A percentile compares a stretch with the other conserved stretches of the same genome.
phyloP scores from a whole-genome alignment of 2,888 invertebrate genomes.

The Diaprepes abbreviatus region DNA sequence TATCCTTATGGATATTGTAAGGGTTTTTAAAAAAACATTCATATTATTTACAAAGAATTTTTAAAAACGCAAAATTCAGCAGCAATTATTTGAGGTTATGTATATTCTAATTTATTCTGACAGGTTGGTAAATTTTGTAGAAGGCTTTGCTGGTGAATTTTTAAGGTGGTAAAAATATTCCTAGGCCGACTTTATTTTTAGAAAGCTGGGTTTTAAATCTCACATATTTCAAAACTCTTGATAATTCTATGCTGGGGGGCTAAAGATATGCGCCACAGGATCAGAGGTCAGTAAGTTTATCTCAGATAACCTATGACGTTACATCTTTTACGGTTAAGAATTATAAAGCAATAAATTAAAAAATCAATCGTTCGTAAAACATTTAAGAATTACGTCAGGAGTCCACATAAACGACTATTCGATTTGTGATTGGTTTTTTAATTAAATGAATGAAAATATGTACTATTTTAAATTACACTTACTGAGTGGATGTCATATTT shows the following conservation, averaged over 20 bases:
- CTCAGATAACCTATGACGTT: neutral
- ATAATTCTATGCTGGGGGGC: conserved; percentile 45
- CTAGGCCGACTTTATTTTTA: conserved; percentile 7
- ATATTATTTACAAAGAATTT: neutral
- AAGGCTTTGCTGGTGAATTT: neutral
- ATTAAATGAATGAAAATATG: neutral
- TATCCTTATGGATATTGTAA: neutral
- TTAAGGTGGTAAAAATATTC: neutral
- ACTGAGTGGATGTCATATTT: neutral
- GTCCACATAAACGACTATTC: neutral
- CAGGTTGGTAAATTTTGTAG: neutral
- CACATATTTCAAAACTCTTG: conserved; percentile 11
- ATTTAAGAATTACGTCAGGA: neutral
- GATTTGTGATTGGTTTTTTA: neutral
- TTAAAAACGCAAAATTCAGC: neutral
- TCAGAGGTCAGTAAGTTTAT: conserved; percentile 18
- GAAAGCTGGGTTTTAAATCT: neutral
- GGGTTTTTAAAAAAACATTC: conserved; percentile 2
- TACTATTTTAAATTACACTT: neutral
- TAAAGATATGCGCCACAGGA: conserved; percentile 10
- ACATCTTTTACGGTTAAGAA: conserved; percentile 1
- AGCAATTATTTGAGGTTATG: conserved; percentile 3
- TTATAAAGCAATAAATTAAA: neutral
- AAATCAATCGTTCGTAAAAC: neutral
- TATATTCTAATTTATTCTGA: neutral